Evolutionary conservation across 2,113 vertebrate species (phyloP), one percentile per base, ranked within the genome.

Genomic region (Bufo gargarizans): DNA sequence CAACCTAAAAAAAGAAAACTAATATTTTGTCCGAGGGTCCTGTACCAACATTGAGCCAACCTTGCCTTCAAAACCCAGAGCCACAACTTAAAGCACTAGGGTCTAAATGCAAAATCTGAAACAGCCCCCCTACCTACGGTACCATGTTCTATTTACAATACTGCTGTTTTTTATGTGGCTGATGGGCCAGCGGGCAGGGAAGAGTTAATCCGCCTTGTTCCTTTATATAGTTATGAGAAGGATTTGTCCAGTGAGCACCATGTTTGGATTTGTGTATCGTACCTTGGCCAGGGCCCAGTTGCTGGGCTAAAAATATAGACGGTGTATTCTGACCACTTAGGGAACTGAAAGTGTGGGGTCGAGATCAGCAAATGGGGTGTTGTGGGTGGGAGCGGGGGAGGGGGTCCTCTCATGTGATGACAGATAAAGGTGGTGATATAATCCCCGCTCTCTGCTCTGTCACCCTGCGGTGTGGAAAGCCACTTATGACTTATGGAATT

Each of bases 281-380:
- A 47, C 33, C 78, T 59, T 82, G 86, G 86, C 50, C 65, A 0
- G 43, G 77, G 50, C 79, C 55, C 86, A 83, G 67, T 88, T 88
- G 86, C 63, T 22, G 43, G 69, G 71, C 56, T 88, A 88, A 58
- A 88, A 88, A 88, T 82, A 87, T 88, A 88, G 79, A 63, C 56
- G 0, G 4, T 3, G 59, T n/a, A 61, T 79, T 63, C 33, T 33
- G 43, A 43, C 12, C 79, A 63, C 79, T 49, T 17, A 58, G 56
- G 9, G 77, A 13, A 58, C 3, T 58, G 17, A 55, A 33, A 22
- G 50, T 56, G 22, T 3, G 1, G 78, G 22, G 59, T 47, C 58
- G 59, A n/a, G 80, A 49, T 20, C 80, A 83, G 47, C 49, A 43
- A n/a, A 16, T 43, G 13, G 77, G 22, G 53, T 56, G 55, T 17